Evolutionary conservation across 2,797 vertebrate species (phyloP).

Genomic region (Eulemur coronatus): DNA sequence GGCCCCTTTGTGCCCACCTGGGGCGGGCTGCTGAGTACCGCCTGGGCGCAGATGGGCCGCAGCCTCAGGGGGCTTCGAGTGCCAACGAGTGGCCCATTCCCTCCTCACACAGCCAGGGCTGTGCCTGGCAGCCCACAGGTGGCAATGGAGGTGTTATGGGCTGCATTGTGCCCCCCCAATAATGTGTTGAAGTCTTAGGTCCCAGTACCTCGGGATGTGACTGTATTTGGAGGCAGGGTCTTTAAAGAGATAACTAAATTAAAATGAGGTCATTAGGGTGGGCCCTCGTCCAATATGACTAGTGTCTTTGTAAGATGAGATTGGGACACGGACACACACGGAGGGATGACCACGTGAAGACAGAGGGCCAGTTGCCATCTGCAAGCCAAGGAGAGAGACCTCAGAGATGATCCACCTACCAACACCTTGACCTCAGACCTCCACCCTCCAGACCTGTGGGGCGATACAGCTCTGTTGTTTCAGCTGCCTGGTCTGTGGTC

Average conservation of each 20-base stretch:
- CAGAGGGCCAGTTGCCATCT: accelerated
- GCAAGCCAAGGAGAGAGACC: neutral
- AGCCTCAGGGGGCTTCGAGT: neutral
- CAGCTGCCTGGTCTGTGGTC: neutral
- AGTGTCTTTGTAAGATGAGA: no score
- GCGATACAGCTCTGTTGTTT: no score
- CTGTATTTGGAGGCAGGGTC: neutral
- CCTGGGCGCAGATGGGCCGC: neutral
- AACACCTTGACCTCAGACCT: neutral
- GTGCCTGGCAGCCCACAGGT: neutral
- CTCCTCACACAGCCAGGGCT: accelerated
- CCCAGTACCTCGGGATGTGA: neutral
- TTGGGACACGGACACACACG: neutral
- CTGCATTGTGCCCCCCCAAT: neutral
- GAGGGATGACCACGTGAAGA: neutral
- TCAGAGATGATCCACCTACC: neutral
- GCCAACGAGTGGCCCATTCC: no score
- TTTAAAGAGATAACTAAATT: neutral
- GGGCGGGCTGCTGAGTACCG: neutral
- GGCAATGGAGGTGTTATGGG: neutral
- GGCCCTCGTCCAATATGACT: neutral
- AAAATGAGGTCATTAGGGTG: neutral
- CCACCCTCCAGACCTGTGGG: neutral
- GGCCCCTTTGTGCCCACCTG: neutral
- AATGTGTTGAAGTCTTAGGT: neutral